phyloP scores from a whole-genome alignment of 2,888 invertebrate genomes.

The Drosophila atroscutellata region DNA sequence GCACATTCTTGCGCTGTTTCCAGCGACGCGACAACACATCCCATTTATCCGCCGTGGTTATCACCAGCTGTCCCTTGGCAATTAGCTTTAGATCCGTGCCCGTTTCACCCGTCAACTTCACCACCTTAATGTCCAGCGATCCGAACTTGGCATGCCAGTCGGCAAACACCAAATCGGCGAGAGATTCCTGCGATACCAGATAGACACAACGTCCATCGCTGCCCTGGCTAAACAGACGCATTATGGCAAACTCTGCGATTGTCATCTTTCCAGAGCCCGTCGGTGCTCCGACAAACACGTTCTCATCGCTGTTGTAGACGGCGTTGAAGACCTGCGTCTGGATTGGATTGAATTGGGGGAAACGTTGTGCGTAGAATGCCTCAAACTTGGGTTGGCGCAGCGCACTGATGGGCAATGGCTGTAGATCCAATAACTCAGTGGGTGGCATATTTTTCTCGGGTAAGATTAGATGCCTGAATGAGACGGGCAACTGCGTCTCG shows the following conservation, averaged over 20 bases:
- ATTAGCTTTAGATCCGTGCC: constrained; percentile 97
- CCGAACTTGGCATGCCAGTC: constrained; percentile 97
- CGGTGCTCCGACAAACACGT: constrained; percentile 97
- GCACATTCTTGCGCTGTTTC: constrained; percentile 99
- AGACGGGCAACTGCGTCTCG: constrained; percentile 98
- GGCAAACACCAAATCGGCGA: constrained; percentile 94
- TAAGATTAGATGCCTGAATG: constrained; percentile 97
- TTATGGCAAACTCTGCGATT: constrained; percentile 97
- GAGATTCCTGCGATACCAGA: constrained; percentile 94
- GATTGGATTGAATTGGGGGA: constrained; percentile 98
- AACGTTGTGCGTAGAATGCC: constrained; percentile 92
- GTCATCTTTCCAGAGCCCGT: constrained; percentile 97
- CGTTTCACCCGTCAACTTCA: constrained; percentile 97
- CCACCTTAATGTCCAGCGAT: constrained; percentile 91
- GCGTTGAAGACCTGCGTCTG: constrained; percentile 99
- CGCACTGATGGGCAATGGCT: constrained; percentile 97
- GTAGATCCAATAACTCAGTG: constrained; percentile 97
- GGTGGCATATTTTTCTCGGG: constrained; percentile 99
- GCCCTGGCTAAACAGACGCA: constrained; percentile 92
- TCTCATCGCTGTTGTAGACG: constrained; percentile 99
- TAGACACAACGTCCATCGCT: constrained; percentile 95
- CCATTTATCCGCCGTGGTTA: constrained; percentile 99
- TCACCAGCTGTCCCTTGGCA: constrained; percentile 97
- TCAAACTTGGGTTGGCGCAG: constrained; percentile 95
- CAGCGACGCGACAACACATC: constrained; percentile 98